Evolutionary conservation across 2,113 vertebrate genomes (phyloP).

Genomic region (Tachycineta bicolor): DNA sequence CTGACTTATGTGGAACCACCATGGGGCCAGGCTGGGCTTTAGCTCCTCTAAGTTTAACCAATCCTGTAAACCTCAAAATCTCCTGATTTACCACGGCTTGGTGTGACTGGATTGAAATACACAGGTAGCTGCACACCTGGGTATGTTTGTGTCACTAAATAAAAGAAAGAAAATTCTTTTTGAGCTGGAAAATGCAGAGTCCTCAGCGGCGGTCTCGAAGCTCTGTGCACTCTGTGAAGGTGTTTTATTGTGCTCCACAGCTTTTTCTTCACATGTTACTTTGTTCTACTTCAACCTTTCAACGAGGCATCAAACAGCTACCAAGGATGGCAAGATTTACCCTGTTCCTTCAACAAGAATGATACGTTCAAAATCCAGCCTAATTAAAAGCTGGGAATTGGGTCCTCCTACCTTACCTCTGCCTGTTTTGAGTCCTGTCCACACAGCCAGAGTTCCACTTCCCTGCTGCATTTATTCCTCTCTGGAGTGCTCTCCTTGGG

Average conservation of each 20-base stretch:
- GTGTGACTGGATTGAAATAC: not conserved
- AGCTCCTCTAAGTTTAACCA: not conserved
- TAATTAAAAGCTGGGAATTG: not conserved
- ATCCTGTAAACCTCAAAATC: not conserved
- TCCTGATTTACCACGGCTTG: not conserved
- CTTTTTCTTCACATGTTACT: not conserved
- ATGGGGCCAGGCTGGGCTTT: not conserved
- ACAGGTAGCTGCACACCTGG: not conserved
- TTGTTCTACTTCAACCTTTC: not conserved
- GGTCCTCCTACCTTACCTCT: not conserved
- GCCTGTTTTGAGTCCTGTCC: not conserved
- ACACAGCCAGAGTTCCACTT: not conserved
- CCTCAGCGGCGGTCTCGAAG: not conserved
- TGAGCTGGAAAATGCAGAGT: not conserved
- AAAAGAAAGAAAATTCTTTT: not conserved
- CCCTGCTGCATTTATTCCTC: not conserved
- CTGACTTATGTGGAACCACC: not conserved
- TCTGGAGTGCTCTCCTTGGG: not conserved
- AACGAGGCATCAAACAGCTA: not conserved
- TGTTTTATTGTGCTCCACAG: not conserved
- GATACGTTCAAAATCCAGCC: not conserved
- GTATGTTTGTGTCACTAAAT: not conserved
- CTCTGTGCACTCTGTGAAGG: not conserved
- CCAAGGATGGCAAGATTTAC: not conserved
- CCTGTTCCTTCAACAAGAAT: not conserved